phyloP scores from a whole-genome alignment of 1,140 invertebrate species.

The Lucilia cuprina region DNA sequence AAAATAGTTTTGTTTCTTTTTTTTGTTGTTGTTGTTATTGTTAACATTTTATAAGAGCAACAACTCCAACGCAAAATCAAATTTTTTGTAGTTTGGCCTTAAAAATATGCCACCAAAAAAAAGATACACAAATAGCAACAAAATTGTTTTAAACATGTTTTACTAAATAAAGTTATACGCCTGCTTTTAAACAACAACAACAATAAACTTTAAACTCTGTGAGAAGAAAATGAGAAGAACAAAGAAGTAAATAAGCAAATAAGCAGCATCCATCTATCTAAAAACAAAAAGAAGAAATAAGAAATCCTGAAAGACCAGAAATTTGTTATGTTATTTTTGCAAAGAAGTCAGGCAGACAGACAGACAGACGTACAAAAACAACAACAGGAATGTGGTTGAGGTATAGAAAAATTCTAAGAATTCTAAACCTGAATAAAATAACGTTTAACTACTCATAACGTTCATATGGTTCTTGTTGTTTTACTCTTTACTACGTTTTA shows the following conservation, averaged over 20 bases:
- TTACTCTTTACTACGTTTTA: too few relatives aligned
- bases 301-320: background rate
- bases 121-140: background rate
- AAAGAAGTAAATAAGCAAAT: background rate
- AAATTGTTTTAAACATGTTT: too few relatives aligned
- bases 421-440: constrained; percentile 19
- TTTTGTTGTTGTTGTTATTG: too few relatives aligned
- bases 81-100: background rate
- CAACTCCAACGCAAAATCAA: background rate
- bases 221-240: background rate
- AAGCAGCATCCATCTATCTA: background rate
- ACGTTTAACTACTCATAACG: background rate
- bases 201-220: background rate
- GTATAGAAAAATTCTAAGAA: constrained; percentile 20
- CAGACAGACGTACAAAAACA: background rate
- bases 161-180: background rate
- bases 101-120: background rate
- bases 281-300: background rate
- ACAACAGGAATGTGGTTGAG: constrained; percentile 6
- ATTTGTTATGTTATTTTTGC: background rate
- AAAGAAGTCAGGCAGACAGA: background rate
- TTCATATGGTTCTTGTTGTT: background rate
- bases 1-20: background rate
- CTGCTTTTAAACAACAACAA: background rate
- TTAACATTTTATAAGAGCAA: background rate